Base-by-base conservation (phyloP, 2,113 vertebrate genomes). In the Pterocles burchelli region DNA sequence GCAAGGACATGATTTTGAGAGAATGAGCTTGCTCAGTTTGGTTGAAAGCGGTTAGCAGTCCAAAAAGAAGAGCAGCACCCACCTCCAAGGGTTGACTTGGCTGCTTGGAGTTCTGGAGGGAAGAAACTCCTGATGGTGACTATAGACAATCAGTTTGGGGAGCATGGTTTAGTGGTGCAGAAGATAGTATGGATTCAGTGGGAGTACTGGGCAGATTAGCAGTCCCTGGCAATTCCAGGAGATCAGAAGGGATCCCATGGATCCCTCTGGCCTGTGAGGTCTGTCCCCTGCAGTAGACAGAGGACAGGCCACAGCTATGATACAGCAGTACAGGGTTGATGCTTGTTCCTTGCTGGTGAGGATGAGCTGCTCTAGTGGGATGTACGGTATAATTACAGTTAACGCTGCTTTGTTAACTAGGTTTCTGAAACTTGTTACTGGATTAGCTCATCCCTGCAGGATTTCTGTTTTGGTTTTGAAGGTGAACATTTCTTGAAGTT, bases 321-420 rank as follows among this genome's bases (percentile, higher is more conserved):
- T 17, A 5, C 0, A 28, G 46, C 58, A 28, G 28, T 4, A 21
- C 1, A 1, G 28, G 70, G 19, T 26, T 48, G 57, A 21, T 48
- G 31, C 62, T 80, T 1, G 2, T 18, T 71, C 29, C 45, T 26
- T 59, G 29, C 43, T 70, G 49, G 38, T 70, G 73, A 58, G 79
- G 55, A 88, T 74, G 68, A 88, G 74, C 84, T 70, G 63, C 83
- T 72, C 71, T 82, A 62, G 77, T 67, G 83, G 83, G 59, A 38
- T 3, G 34, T 17, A 10, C 2, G 0, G 7, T 61, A 15, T 20
- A 45, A 80, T 36, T 58, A 34, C 68, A 75, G 41, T 9, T 34
- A 55, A 2, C 51, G 26, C 36, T 31, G 57, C 33, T 55, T 70
- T 26, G 7, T 16, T 33, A 11, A n/a, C 63, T 17, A 9, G 26